Conservation (phyloP, 2,888 invertebrate genomes). For the Homarus gammarus region DNA sequence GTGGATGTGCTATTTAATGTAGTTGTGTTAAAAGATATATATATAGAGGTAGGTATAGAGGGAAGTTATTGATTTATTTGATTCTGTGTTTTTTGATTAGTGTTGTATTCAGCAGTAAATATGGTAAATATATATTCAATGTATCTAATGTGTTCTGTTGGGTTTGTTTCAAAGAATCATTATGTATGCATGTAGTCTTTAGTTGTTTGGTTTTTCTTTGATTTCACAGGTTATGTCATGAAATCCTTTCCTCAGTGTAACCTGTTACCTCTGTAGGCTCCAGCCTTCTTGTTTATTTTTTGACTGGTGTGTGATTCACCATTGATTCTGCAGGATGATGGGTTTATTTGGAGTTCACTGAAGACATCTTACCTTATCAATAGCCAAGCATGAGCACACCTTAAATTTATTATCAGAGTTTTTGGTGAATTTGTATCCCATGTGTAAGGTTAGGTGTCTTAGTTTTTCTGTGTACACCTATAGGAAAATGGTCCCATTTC, state of each 20-base stretch:
- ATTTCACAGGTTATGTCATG: constrained; percentile 58
- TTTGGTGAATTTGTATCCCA: constrained; percentile 43
- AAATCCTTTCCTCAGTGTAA: constrained; percentile 50
- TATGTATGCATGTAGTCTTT: constrained; percentile 70
- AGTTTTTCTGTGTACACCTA: constrained; percentile 46
- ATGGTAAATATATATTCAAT: constrained; percentile 70
- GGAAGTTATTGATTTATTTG: constrained; percentile 68
- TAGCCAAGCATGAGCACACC: constrained; percentile 12
- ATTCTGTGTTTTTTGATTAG: constrained; percentile 64
- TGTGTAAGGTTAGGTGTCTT: constrained; percentile 66
- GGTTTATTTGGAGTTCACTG: constrained; percentile 55
- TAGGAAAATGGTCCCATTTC: constrained; percentile 63
- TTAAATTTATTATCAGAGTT: constrained; percentile 25
- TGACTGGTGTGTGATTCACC: constrained; percentile 56
- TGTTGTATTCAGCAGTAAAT: constrained; percentile 73
- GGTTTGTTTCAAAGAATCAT: constrained; percentile 69
- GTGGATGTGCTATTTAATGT: constrained; percentile 74
- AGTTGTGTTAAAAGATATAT: constrained; percentile 73
- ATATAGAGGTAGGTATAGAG: constrained; percentile 73
- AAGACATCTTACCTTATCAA: constrained; percentile 66
- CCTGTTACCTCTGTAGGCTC: constrained; percentile 59
- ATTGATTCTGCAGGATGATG: constrained; percentile 53
- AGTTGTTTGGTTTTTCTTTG: constrained; percentile 62
- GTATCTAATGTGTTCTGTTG: constrained; percentile 72
- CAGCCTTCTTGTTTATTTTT: constrained; percentile 40